Conservation (phyloP, 2,113 vertebrate species). For the Carassius auratus region DNA sequence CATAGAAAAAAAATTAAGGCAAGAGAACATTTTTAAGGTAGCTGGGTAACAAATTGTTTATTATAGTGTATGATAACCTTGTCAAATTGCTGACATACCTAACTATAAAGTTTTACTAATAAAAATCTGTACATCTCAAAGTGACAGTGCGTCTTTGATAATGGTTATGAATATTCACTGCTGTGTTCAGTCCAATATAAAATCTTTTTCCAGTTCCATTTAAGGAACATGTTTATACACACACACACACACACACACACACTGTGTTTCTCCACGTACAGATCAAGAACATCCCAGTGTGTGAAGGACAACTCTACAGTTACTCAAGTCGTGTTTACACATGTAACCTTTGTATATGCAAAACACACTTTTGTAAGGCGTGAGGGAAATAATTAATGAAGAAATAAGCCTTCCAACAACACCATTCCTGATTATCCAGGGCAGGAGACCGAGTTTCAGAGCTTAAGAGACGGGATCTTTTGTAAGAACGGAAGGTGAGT, state of each 20-base stretch:
- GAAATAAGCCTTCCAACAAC: slow-evolving; percentile 6
- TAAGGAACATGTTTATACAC: neutral
- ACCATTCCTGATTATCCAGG: neutral
- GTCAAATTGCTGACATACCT: too few species aligned
- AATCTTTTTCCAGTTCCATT: neutral
- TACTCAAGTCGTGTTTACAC: neutral
- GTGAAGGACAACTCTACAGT: neutral
- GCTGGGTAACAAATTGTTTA: too few species aligned
- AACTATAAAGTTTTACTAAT: too few species aligned
- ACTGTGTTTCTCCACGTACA: too few species aligned
- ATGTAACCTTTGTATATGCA: neutral
- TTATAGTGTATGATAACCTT: too few species aligned
- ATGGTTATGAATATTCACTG: too few species aligned
- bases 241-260: neutral
- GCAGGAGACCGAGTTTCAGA: neutral
- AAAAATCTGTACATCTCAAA: too few species aligned
- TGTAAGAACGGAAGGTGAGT: neutral
- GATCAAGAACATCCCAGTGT: neutral
- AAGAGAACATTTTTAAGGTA: too few species aligned
- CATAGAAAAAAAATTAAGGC: too few species aligned
- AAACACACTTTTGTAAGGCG: neutral
- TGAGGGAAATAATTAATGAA: neutral
- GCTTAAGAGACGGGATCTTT: neutral
- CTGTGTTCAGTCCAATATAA: neutral
- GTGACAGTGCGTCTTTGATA: too few species aligned